These are phyloP conservation scores for Coranthus polyacanthus DNA, from an alignment of 2,797 vertebrate species.

Conservation along the genomic window DNA sequence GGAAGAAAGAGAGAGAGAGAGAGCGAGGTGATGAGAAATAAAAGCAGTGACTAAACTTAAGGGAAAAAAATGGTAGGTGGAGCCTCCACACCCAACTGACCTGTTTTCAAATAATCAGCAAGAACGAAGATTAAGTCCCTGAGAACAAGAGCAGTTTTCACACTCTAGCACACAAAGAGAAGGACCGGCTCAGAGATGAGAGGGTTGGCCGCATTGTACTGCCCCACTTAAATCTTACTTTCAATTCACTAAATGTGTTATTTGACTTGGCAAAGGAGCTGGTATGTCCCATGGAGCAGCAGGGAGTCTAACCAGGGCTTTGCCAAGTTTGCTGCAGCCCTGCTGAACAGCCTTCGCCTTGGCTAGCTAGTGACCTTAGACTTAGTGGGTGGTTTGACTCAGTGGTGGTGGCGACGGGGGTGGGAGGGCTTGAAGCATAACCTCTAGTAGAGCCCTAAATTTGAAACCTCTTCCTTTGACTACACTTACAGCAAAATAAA, in stretches of 20 bases:
- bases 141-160: slow-evolving; percentile 93
- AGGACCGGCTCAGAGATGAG: slow-evolving; percentile 89
- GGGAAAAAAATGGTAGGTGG: slow-evolving; percentile 76
- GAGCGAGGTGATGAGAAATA: slow-evolving; percentile 32
- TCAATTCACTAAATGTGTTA: slow-evolving; percentile 96
- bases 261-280: slow-evolving; percentile 95
- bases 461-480: slow-evolving; percentile 85
- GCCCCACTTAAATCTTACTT: slow-evolving; percentile 95
- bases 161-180: slow-evolving; percentile 89
- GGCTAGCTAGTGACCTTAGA: slow-evolving; percentile 91
- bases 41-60: slow-evolving; percentile 46
- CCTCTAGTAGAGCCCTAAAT: slow-evolving; percentile 88
- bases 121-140: slow-evolving; percentile 88
- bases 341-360: slow-evolving; percentile 90
- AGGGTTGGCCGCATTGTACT: slow-evolving; percentile 90
- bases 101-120: slow-evolving; percentile 95
- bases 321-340: slow-evolving; percentile 91
- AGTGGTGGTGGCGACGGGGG: slow-evolving; percentile 50
- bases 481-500: slow-evolving; percentile 41
- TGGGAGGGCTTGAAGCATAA: slow-evolving; percentile 84
- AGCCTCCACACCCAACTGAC: slow-evolving; percentile 90
- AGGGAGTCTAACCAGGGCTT: slow-evolving; percentile 91
- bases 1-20: background rate
- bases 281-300: slow-evolving; percentile 93
- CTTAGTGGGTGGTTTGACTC: slow-evolving; percentile 93